These are phyloP conservation scores for Tachina grossa DNA, from an alignment of 2,888 invertebrate genomes.

Conservation along the genomic window DNA sequence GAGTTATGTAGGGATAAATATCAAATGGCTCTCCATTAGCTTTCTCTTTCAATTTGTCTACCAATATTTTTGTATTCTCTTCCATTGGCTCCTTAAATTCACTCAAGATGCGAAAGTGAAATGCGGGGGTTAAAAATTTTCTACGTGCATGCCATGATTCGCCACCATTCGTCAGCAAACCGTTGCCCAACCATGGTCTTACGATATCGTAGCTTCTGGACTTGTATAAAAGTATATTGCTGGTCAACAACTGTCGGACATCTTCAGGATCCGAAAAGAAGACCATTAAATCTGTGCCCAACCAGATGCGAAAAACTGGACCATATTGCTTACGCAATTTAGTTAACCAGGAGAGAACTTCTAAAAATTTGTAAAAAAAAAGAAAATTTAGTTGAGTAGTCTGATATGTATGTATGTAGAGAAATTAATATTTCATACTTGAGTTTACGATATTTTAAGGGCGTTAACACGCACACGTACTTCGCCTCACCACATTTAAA, in stretches of 20 bases:
- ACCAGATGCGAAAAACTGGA: slow-evolving; percentile 80
- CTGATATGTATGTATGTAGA: no score
- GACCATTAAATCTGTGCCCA: slow-evolving; percentile 80
- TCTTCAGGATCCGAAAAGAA: slow-evolving; percentile 80
- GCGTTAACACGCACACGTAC: no score
- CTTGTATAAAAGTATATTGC: slow-evolving; percentile 77
- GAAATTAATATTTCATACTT: no score
- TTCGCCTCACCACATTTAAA: no score
- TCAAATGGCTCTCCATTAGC: slow-evolving; percentile 84
- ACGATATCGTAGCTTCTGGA: slow-evolving; percentile 77
- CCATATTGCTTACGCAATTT: slow-evolving; percentile 78
- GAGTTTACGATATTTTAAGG: no score
- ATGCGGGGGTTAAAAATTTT: slow-evolving; percentile 90
- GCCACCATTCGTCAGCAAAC: slow-evolving; percentile 80
- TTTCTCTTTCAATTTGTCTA: slow-evolving; percentile 82
- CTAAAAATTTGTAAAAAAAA: slow-evolving; percentile 67
- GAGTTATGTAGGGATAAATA: slow-evolving; percentile 85
- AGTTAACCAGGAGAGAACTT: slow-evolving; percentile 78
- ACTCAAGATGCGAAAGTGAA: slow-evolving; percentile 90
- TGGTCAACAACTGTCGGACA: slow-evolving; percentile 77
- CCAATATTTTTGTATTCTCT: slow-evolving; percentile 85
- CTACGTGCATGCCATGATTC: slow-evolving; percentile 87
- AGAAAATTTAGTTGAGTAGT: no score
- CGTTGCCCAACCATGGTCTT: slow-evolving; percentile 80
- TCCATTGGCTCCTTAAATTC: slow-evolving; percentile 89